Evolutionary conservation across 2,888 invertebrate species (phyloP).

Genomic region (Oscheius sp.): DNA sequence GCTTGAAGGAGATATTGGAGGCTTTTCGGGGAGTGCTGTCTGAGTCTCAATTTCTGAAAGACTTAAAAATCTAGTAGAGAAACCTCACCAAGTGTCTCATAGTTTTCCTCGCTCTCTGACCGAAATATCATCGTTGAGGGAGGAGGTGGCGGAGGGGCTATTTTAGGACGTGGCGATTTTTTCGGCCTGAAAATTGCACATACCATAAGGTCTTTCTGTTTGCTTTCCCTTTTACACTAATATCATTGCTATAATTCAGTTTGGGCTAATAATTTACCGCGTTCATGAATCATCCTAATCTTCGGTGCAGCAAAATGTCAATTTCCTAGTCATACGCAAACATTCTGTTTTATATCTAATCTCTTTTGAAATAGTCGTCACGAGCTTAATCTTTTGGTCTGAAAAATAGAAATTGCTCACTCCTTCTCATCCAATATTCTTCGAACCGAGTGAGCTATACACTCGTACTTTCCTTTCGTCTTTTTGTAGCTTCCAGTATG

Average conservation of each 20-base stretch:
- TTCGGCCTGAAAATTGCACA: conserved; percentile 6
- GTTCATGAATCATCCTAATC: not conserved
- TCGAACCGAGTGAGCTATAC: conserved; percentile 39
- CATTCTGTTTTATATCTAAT: too few relatives aligned
- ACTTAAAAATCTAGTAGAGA: not conserved
- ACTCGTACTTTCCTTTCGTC: conserved; percentile 37
- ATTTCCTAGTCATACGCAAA: too few relatives aligned
- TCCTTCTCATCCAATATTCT: conserved; percentile 40
- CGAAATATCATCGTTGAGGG: not conserved
- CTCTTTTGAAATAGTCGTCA: not conserved
- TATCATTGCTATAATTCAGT: too few relatives aligned
- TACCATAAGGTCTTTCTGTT: not conserved
- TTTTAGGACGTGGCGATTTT: conserved; percentile 40
- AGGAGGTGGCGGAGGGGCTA: conserved; percentile 39
- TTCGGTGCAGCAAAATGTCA: too few relatives aligned
- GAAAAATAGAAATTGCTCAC: not conserved
- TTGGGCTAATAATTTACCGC: not conserved
- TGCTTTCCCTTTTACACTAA: not conserved
- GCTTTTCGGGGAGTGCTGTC: not conserved
- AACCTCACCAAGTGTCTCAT: conserved; percentile 6
- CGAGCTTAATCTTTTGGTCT: not conserved
- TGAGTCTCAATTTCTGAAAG: conserved; percentile 11
- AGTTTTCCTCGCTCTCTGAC: not conserved
- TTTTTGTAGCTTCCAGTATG: conserved; percentile 37
- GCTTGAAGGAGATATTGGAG: too few relatives aligned